Base-by-base conservation (phyloP, 2,797 vertebrate species). In the Aeoliscus strigatus region DNA sequence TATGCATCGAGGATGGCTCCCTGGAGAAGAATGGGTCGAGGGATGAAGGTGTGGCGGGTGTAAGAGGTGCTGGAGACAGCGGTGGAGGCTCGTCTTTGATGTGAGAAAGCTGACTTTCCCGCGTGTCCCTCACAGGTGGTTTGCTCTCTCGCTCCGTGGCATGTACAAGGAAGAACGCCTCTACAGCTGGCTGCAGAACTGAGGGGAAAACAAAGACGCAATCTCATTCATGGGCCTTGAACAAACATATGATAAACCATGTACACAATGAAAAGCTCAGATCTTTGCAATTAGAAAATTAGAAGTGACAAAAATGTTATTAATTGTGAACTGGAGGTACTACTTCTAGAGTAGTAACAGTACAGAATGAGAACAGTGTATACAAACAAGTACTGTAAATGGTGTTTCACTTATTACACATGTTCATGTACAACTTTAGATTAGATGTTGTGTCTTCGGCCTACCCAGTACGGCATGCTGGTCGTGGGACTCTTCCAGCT, bases 71-170 rank as follows among this genome's bases (percentile, higher is more conserved):
- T 0, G 94, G 93, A 2, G 92, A 93, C 69, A 50, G 90, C 1
- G 77, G 88, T 41, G 76, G 93, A 36, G 76, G 87, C 51, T 90
- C 88, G 10, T 91, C 89, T 70, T 91, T 91, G 56, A 91, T 90
- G 79, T 91, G 89, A 24, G 89, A 89, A 23, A 91, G 81, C 51
- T 91, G 89, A 72, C 89, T 91, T 68, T 96, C 94, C 39, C 94
- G 84, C 0, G 94, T 96, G 76, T 97, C 94, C 39, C 94, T 86
- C 51, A 96, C 88, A 10, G 92, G 93, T 2, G 94, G 94, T 68
- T 96, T 96, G 87, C 93, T 96, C 82, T 97, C 94, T 4, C 94
- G 86, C 50, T 97, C 94, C 0, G 94, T 97, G 46, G 94, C 94
- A 15, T 97, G 94, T n/a, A 97, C 94, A 11, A 97, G 67, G 80